Evolutionary conservation across 2,113 vertebrate species (phyloP).

Genomic region (Zapus hudsonius): DNA sequence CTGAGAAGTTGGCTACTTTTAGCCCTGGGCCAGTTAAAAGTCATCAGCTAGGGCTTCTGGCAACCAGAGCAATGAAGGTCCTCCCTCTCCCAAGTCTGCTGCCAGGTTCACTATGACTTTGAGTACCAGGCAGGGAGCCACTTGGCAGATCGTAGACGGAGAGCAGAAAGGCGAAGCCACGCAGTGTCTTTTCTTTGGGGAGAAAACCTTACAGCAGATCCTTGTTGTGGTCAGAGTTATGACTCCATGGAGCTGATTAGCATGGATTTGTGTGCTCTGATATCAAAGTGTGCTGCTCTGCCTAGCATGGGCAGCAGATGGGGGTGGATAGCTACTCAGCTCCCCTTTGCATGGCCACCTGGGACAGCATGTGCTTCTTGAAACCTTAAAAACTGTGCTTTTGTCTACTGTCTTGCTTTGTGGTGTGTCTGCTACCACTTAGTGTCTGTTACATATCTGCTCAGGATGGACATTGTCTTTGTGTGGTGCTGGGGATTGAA

Average conservation of each 20-base stretch:
- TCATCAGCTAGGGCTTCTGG: not conserved
- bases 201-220: not conserved
- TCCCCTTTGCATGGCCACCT: not conserved
- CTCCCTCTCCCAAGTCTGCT: not conserved
- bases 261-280: rapidly evolving
- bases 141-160: not conserved
- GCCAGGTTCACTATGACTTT: not conserved
- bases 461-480: not conserved
- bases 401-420: not conserved
- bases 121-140: not conserved
- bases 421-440: not conserved
- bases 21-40: not conserved
- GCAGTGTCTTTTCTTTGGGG: not conserved
- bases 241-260: not conserved
- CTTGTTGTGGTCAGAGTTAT: not conserved
- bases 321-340: rapidly evolving
- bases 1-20: not conserved
- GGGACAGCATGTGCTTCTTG: not conserved
- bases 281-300: not conserved
- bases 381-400: not conserved
- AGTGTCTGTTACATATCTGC: not conserved
- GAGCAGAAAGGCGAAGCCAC: not conserved
- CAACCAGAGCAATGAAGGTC: not conserved
- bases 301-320: not conserved
- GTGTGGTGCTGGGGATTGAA: not conserved